Evolutionary conservation across 2,888 invertebrate species (phyloP).

Genomic region (Adelognathus sp.): DNA sequence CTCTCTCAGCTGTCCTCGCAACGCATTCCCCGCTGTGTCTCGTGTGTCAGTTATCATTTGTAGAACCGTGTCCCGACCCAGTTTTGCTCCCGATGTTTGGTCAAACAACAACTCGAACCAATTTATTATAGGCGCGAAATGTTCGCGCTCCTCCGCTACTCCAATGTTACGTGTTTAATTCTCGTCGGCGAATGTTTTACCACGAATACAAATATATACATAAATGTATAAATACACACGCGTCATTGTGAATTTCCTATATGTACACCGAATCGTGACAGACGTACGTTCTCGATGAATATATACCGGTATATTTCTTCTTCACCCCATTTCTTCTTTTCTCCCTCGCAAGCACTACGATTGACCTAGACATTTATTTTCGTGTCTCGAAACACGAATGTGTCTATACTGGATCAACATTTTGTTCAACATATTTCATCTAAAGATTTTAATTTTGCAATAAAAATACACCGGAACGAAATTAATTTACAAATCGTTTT

Average conservation of each 20-base stretch:
- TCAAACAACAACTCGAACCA: slow-evolving; percentile 60
- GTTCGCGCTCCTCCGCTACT: slow-evolving; percentile 27
- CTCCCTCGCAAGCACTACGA: not conserved
- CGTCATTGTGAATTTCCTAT: too few species aligned
- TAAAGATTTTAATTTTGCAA: too few species aligned
- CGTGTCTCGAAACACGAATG: not conserved
- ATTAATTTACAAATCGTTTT: too few species aligned
- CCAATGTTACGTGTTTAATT: not conserved
- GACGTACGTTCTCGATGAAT: not conserved
- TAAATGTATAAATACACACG: too few species aligned
- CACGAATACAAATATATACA: slow-evolving; percentile 3
- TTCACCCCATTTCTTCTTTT: not conserved
- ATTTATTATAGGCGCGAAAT: slow-evolving; percentile 50
- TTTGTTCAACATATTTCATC: too few species aligned
- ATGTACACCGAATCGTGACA: not conserved
- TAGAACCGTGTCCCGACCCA: slow-evolving; percentile 57
- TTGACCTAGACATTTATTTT: not conserved
- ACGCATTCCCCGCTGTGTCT: slow-evolving; percentile 21
- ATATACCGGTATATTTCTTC: slow-evolving; percentile 1
- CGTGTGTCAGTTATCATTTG: slow-evolving; percentile 58
- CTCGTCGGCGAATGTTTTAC: not conserved
- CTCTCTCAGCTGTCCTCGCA: not conserved
- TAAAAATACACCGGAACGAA: too few species aligned
- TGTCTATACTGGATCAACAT: too few species aligned
- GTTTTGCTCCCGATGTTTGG: slow-evolving; percentile 58